A percentile compares a stretch with the other conserved stretches of the same genome.
Conservation (phyloP, 2,888 invertebrate species). For the Trilocha varians region DNA sequence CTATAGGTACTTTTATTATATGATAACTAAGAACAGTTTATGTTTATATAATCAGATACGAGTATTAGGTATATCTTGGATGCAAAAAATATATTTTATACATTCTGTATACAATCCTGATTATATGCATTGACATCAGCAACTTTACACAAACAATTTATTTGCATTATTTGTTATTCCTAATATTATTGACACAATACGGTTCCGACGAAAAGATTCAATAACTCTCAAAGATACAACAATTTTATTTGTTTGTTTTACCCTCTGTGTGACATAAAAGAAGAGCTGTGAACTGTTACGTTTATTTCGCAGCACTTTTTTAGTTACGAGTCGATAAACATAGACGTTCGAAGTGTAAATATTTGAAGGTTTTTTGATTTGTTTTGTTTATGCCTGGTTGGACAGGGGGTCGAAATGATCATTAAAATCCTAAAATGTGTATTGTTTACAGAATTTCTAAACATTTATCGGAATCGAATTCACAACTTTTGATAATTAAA, state of each 20-base stretch:
- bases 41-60: no score
- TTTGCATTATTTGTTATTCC: not conserved
- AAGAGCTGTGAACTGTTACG: constrained; percentile 45
- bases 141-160: no score
- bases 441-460: no score
- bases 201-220: not conserved
- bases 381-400: constrained; percentile 17
- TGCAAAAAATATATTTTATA: no score
- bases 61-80: no score
- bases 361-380: constrained; percentile 40
- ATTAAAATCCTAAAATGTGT: no score
- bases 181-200: not conserved
- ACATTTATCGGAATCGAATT: no score
- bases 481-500: no score
- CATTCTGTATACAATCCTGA: no score
- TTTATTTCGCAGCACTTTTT: constrained; percentile 51
- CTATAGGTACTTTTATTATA: no score
- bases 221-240: not conserved
- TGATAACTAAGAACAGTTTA: no score
- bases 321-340: constrained; percentile 63
- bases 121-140: no score
- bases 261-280: constrained; percentile 48
- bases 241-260: constrained; percentile 58
- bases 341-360: constrained; percentile 53
- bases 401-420: not conserved